Percentiles rank a stretch among this genome's conserved stretches.
Conservation (phyloP, 1,140 invertebrate genomes). For the Drosophila suzukii region DNA sequence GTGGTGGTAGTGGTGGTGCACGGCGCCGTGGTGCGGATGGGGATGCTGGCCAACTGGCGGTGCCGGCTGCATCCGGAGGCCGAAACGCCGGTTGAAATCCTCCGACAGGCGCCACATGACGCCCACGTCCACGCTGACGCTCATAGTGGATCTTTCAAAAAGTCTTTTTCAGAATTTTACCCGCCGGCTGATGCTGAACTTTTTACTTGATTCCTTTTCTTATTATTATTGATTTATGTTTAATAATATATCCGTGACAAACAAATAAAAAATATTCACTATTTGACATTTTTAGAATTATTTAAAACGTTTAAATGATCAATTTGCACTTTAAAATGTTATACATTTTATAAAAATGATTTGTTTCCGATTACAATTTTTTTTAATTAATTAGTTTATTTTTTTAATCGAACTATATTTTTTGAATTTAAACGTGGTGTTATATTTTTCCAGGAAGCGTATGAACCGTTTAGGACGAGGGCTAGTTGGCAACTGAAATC, state of each 20-base stretch:
- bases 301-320: too few species aligned
- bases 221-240: background rate
- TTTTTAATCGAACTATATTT: background rate
- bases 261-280: too few species aligned
- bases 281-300: background rate
- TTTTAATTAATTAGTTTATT: background rate
- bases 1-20: slow-evolving; percentile 71
- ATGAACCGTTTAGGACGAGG: slow-evolving; percentile 49
- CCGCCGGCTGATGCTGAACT: background rate
- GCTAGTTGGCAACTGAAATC: slow-evolving; percentile 61
- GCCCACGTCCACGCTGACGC: slow-evolving; percentile 84
- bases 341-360: too few species aligned
- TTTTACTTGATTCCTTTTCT: background rate
- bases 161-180: background rate
- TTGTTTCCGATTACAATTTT: too few species aligned
- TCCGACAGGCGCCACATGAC: slow-evolving; percentile 84
- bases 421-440: background rate
- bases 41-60: slow-evolving; percentile 62
- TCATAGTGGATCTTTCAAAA: slow-evolving; percentile 54
- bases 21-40: slow-evolving; percentile 58
- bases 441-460: slow-evolving; percentile 8
- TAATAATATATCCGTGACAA: background rate
- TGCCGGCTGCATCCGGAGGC: slow-evolving; percentile 76
- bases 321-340: too few species aligned
- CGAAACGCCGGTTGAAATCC: slow-evolving; percentile 83